A percentile compares a stretch with the other conserved stretches of the same genome.
Conservation (phyloP, 1,140 invertebrate genomes). For the Ooceraea biroi region DNA sequence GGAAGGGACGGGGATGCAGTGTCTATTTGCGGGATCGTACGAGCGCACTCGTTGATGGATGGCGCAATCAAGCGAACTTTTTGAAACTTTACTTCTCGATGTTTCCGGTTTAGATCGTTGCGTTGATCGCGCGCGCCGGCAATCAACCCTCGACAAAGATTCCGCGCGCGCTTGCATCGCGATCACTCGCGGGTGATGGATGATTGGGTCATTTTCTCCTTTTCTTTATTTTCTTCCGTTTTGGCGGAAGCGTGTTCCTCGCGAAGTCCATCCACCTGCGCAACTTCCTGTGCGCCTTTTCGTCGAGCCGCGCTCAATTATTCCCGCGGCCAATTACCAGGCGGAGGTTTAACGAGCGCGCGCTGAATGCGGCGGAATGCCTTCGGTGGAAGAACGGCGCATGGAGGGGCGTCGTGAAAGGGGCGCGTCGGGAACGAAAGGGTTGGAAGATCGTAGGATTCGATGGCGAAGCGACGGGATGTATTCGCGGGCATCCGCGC, state of each 20-base stretch:
- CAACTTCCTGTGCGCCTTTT: not conserved
- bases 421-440: conserved; percentile 18
- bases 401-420: conserved; percentile 28
- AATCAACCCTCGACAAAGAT: not conserved
- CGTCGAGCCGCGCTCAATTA: conserved; percentile 29
- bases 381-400: not conserved
- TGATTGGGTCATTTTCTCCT: conserved; percentile 4
- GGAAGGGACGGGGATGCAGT: not conserved
- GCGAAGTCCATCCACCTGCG: too few species aligned
- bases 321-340: conserved; percentile 13
- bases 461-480: conserved; percentile 50
- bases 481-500: conserved; percentile 56
- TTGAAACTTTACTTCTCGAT: conserved; percentile 44
- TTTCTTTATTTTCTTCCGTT: too few species aligned
- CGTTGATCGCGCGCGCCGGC: not conserved
- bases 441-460: conserved; percentile 8
- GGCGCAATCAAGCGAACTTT: conserved; percentile 33
- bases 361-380: conserved; percentile 26
- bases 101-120: conserved; percentile 7
- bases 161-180: not conserved
- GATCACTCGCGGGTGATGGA: not conserved
- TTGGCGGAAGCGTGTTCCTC: too few species aligned
- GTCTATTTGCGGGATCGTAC: conserved; percentile 40
- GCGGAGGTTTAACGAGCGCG: conserved; percentile 40
- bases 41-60: conserved; percentile 22